These are phyloP conservation scores for Apostichopus californicus DNA, from an alignment of 35 echinoderm and acorn worm species.

Conservation along the genomic window DNA sequence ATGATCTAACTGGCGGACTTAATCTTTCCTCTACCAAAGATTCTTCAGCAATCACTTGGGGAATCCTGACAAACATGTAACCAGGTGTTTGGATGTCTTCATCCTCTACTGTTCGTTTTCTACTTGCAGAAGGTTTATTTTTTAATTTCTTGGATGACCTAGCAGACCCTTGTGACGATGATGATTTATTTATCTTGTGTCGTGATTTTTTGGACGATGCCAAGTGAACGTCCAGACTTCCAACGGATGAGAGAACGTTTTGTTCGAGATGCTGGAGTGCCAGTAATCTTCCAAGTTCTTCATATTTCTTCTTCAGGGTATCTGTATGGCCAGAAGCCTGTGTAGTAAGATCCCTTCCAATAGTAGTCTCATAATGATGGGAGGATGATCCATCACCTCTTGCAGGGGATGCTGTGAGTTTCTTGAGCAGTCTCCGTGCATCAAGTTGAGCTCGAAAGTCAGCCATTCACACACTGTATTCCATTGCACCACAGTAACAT, in stretches of 20 bases:
- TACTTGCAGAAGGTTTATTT: not conserved
- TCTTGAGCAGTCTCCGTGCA: slow-evolving; percentile 36
- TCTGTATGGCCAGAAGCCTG: not conserved
- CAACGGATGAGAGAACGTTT: slow-evolving; percentile 18
- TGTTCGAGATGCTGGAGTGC: slow-evolving; percentile 18
- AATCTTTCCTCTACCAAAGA: not conserved
- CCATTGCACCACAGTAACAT: too few species aligned
- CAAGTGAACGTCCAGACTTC: not conserved
- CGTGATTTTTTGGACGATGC: not conserved
- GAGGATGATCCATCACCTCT: not conserved
- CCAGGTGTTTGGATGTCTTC: not conserved
- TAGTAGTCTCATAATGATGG: not conserved
- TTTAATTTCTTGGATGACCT: not conserved
- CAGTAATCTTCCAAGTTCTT: slow-evolving; percentile 36
- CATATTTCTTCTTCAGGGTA: slow-evolving; percentile 44
- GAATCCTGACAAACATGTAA: slow-evolving; percentile 1
- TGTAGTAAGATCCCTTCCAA: not conserved
- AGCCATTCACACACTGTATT: slow-evolving; percentile 5
- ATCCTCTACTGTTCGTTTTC: not conserved
- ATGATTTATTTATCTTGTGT: not conserved
- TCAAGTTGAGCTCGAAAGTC: slow-evolving; percentile 7
- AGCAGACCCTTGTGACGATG: not conserved
- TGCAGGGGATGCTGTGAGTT: not conserved
- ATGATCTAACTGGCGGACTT: not conserved
- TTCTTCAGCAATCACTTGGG: slow-evolving; percentile 9